Percentiles rank a stretch among this genome's conserved stretches.
These are phyloP conservation scores for Turritopsis rubra DNA, from an alignment of 30 jellyfish, hydroid and myxozoan species.

Conservation along the genomic window DNA sequence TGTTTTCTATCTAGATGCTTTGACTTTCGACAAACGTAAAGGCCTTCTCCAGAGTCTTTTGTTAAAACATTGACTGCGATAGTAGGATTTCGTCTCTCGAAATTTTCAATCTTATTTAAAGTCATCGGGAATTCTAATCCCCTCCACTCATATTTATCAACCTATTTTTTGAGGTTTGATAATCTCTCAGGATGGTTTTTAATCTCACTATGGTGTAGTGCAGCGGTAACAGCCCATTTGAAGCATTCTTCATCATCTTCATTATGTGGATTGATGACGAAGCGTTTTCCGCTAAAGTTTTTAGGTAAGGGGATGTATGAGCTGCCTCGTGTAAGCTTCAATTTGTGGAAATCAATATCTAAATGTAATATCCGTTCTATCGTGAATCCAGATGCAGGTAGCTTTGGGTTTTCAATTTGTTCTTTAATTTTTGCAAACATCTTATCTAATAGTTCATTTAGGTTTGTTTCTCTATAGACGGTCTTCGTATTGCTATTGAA, in stretches of 20 bases:
- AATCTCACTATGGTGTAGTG: no score
- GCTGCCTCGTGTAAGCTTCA: not conserved
- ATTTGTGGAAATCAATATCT: conserved; percentile 1
- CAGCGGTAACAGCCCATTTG: no score
- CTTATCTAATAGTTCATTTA: conserved; percentile 7
- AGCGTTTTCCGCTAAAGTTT: no score
- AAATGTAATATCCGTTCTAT: no score
- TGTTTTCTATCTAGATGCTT: conserved; percentile 3
- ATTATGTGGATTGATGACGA: no score
- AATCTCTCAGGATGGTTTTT: no score
- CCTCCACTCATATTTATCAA: no score
- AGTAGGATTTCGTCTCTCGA: conserved; percentile 1
- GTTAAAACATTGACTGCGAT: conserved; percentile 7
- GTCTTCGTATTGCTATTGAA: no score
- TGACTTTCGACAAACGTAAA: conserved; percentile 6
- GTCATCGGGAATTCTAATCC: no score
- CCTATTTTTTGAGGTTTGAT: no score
- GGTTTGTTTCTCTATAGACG: no score
- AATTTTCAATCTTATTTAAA: not conserved
- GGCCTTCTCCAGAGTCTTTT: conserved; percentile 6
- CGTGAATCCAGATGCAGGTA: not conserved
- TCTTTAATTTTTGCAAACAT: conserved; percentile 2
- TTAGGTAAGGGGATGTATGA: conserved; percentile 12
- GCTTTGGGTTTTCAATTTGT: conserved; percentile 5
- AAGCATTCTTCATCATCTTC: no score